A percentile compares a stretch with the other conserved stretches of the same genome.
Evolutionary conservation across 2,797 vertebrate species (phyloP).

Genomic region (Cirrhinus molitorella): DNA sequence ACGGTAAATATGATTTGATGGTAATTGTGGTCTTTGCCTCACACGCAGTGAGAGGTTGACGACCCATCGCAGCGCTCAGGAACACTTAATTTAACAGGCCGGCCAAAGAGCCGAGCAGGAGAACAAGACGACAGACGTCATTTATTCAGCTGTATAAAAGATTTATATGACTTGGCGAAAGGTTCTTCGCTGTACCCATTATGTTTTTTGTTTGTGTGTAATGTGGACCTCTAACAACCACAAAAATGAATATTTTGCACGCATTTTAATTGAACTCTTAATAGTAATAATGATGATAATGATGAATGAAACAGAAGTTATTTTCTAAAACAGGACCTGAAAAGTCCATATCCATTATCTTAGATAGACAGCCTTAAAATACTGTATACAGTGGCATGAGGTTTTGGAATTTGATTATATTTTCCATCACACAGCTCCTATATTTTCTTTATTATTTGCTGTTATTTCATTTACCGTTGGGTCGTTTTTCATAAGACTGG

Average conservation of each 20-base stretch:
- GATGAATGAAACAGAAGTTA: not conserved
- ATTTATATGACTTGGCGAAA: not conserved
- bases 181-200: not conserved
- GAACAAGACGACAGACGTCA: slow-evolving; percentile 63
- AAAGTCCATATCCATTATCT: not conserved
- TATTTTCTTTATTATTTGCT: not conserved
- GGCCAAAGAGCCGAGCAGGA: slow-evolving; percentile 34
- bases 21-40: slow-evolving; percentile 61
- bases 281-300: no score
- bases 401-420: not conserved
- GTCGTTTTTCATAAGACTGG: not conserved
- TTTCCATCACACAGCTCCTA: not conserved
- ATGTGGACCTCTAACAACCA: not conserved
- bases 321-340: not conserved
- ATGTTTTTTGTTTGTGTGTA: not conserved
- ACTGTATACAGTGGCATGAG: not conserved
- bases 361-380: slow-evolving; percentile 2
- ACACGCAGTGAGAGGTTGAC: slow-evolving; percentile 44
- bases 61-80: slow-evolving; percentile 41
- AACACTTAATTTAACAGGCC: slow-evolving; percentile 62
- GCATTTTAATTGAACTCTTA: not conserved
- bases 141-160: slow-evolving; percentile 65
- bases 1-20: slow-evolving; percentile 55
- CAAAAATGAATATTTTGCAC: not conserved
- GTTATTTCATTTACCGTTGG: not conserved